phyloP scores from a whole-genome alignment of 2,113 vertebrate species.

The Delphinapterus leucas region DNA sequence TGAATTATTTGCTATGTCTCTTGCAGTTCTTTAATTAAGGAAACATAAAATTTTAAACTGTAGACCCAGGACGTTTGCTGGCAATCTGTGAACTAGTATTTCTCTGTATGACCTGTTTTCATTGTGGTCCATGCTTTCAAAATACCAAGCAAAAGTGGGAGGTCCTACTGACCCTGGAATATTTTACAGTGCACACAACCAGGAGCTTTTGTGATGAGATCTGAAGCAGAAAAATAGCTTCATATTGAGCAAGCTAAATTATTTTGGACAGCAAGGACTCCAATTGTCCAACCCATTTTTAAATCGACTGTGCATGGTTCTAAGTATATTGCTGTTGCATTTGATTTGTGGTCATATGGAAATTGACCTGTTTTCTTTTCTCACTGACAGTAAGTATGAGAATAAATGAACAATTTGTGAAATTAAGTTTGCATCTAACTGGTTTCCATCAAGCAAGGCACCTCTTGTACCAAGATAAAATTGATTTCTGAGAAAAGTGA shows the following conservation, averaged over 20 bases:
- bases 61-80: not conserved
- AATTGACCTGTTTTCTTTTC: slow-evolving; percentile 76
- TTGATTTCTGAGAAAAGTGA: slow-evolving; percentile 71
- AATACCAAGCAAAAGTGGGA: not conserved
- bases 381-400: slow-evolving; percentile 65
- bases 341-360: slow-evolving; percentile 68
- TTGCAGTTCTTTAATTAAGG: slow-evolving; percentile 21
- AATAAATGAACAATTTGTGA: slow-evolving; percentile 77
- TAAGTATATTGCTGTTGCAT: slow-evolving; percentile 38
- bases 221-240: slow-evolving; percentile 25
- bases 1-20: not conserved
- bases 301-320: not conserved
- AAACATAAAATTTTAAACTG: not conserved
- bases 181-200: not conserved
- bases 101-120: not conserved
- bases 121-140: not conserved
- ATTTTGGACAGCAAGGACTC: not conserved
- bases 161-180: not conserved
- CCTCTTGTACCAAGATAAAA: slow-evolving; percentile 67
- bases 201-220: not conserved
- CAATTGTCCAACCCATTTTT: not conserved
- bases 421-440: slow-evolving; percentile 77
- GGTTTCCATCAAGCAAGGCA: slow-evolving; percentile 68
- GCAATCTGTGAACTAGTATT: not conserved
- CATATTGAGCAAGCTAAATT: slow-evolving; percentile 7